Base-by-base conservation (phyloP, 2,797 vertebrate genomes). In the Enteromius trimaculatus region DNA sequence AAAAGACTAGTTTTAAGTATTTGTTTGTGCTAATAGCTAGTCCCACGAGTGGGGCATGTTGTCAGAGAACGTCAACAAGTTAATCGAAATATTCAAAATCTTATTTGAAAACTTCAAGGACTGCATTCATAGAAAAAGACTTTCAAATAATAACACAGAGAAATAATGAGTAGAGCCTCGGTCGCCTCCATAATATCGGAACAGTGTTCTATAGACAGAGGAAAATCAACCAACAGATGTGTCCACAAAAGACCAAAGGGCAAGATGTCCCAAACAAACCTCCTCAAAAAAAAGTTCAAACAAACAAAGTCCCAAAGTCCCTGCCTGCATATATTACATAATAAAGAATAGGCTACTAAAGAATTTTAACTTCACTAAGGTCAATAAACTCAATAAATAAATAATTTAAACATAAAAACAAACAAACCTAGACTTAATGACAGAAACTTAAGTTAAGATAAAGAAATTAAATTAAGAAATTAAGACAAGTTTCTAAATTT, bases 201-300 rank as follows among this genome's bases (percentile, higher is more conserved):
- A 34, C 4, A 49, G 23, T 47, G 69, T 49, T 0, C 26, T 19
- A 53, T 6, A 23, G 9, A n/a, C 26, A 19, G 55, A 60, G 17
- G 2, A 62, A 64, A 68, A 37, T 37, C 2, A 53, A 37, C 7
- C 44, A 79, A 4, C 13, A 79, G 62, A 65, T 79, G 29, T 68
- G 19, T 68, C 62, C 64, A 79, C 10, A 53, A 66, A 79, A 66
- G 64, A 79, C 29, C 64, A 79, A 53, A 66, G 62, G 44, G 62
- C 29, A 14, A 64, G 39, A 65, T 49, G 42, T 77, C 19, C 77
- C 21, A 79, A 65, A 39, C 39, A 39, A 39, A 39, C 39, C 39
- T 39, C 8, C 39, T 9, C 39, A 39, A 39, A 39, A 39, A 39
- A 65, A 53, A 37, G 42, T 49, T 16, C 21, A 68, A 68, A 79